Percentiles rank a stretch among this genome's conserved stretches.
These are phyloP conservation scores for Piprites chloris DNA, from an alignment of 2,113 vertebrate species.

Conservation along the genomic window DNA sequence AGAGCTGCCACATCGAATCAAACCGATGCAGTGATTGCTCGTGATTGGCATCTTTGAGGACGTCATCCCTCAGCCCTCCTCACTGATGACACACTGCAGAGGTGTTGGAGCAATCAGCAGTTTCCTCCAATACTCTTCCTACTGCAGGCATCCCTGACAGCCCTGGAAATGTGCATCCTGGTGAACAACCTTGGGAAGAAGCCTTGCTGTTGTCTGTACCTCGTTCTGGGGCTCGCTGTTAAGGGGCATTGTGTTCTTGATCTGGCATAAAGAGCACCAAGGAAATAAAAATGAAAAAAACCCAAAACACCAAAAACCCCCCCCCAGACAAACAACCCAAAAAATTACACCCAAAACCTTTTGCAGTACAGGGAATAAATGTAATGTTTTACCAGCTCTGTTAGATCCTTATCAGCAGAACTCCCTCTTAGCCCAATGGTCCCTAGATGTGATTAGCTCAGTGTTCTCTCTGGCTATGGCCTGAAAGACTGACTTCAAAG, in stretches of 20 bases:
- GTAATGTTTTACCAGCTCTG: background rate
- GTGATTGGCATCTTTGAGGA: background rate
- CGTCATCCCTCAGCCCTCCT: background rate
- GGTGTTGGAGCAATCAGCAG: background rate
- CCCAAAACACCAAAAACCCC: background rate
- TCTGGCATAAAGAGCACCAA: constrained; percentile 42
- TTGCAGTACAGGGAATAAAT: background rate
- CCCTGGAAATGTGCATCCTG: background rate
- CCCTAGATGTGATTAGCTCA: background rate
- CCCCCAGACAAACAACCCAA: accelerated
- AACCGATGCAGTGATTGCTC: background rate
- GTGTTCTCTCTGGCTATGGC: background rate
- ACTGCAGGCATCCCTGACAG: background rate
- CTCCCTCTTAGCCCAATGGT: background rate
- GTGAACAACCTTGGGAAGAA: background rate
- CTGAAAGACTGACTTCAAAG: background rate
- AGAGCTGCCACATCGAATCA: background rate
- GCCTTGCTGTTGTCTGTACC: background rate
- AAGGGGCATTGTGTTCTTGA: background rate
- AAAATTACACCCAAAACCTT: background rate
- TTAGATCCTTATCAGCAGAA: background rate
- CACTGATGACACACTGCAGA: background rate
- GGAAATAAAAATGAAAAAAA: constrained; percentile 13
- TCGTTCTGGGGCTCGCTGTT: constrained; percentile 48
- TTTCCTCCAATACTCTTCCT: background rate